Evolutionary conservation across 1,140 invertebrate genomes (phyloP).

Genomic region (Zaprionus camerounensis): DNA sequence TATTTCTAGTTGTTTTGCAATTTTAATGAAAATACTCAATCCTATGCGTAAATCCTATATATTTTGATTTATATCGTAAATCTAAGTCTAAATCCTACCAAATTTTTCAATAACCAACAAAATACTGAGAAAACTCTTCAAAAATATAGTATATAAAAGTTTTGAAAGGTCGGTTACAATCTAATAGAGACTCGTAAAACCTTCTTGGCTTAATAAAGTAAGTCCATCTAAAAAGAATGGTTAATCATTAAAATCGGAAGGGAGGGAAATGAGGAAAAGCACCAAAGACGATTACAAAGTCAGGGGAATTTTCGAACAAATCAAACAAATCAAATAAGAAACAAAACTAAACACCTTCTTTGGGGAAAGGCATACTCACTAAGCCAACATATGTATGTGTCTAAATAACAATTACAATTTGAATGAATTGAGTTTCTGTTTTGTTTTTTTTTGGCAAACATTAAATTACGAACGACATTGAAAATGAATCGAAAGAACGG

Average conservation of each 20-base stretch:
- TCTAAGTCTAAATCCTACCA: too few species aligned
- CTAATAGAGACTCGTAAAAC: background rate
- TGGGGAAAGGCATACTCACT: constrained; percentile 64
- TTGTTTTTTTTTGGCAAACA: constrained; percentile 31
- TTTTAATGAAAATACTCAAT: background rate
- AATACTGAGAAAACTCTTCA: too few species aligned
- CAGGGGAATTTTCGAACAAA: constrained; percentile 27
- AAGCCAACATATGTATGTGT: constrained; percentile 59
- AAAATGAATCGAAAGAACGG: constrained; percentile 49
- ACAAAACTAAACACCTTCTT: constrained; percentile 46
- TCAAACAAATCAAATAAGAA: constrained; percentile 33
- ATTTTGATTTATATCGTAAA: too few species aligned
- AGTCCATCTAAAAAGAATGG: background rate
- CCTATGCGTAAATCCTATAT: too few species aligned
- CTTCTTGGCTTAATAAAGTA: background rate
- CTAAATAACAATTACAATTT: constrained; percentile 54
- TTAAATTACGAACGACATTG: constrained; percentile 31
- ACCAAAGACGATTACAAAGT: constrained; percentile 17
- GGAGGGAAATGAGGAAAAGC: constrained; percentile 18
- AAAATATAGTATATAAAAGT: too few species aligned
- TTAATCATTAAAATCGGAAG: background rate
- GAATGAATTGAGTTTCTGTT: constrained; percentile 46
- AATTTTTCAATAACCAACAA: too few species aligned
- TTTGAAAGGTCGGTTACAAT: too few species aligned
- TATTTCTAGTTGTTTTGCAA: background rate